Percentiles rank a stretch among this genome's conserved stretches.
Conservation (phyloP, 92 coral and sea anemone genomes). For the Blastomussa wellsi region DNA sequence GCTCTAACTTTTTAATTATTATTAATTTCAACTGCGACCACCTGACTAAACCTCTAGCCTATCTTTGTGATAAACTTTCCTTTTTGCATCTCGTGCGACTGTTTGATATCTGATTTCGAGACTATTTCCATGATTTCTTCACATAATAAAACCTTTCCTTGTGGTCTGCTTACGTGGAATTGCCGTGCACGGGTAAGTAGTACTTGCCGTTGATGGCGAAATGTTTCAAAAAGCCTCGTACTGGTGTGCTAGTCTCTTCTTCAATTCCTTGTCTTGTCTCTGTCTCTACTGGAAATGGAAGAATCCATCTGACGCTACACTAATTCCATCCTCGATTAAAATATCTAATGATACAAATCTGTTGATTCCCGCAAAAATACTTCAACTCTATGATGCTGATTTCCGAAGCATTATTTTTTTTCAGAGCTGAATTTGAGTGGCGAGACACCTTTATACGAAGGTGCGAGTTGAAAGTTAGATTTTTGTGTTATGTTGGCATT, state of each 20-base stretch:
- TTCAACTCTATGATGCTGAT: neutral
- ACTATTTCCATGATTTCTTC: neutral
- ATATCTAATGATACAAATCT: neutral
- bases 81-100: too few relatives aligned
- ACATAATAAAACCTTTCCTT: neutral
- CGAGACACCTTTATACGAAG: neutral
- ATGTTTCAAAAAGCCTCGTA: neutral
- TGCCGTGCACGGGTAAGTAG: neutral
- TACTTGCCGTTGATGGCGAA: neutral
- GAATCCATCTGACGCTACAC: neutral
- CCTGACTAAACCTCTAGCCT: too few relatives aligned
- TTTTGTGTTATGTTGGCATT: slow-evolving; percentile 17
- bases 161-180: neutral
- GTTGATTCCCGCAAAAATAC: neutral
- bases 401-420: neutral
- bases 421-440: neutral
- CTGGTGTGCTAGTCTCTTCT: neutral
- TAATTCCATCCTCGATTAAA: neutral
- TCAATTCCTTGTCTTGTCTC: neutral
- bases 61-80: too few relatives aligned
- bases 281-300: neutral
- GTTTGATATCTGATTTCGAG: neutral
- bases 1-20: too few relatives aligned
- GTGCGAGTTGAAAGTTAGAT: neutral
- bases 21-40: too few relatives aligned